Evolutionary conservation across 1,140 invertebrate genomes (phyloP).

Genomic region (Amphibalanus amphitrite): DNA sequence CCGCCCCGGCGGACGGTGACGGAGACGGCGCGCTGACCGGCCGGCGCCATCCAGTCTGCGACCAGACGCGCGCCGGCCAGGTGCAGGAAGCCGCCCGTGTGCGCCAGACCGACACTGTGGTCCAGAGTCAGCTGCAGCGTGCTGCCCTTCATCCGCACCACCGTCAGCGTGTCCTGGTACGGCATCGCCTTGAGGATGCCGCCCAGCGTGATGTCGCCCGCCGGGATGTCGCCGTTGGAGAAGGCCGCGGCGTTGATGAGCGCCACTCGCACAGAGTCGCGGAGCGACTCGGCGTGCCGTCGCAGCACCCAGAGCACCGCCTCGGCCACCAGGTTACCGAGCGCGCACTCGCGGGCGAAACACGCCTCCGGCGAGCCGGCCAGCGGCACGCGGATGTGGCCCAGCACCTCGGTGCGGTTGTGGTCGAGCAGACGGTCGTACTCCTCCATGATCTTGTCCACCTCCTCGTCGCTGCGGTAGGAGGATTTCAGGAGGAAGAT

Average conservation of each 20-base stretch:
- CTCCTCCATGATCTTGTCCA: too few species aligned
- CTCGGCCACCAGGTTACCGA: slow-evolving; percentile 63
- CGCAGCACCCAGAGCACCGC: slow-evolving; percentile 40
- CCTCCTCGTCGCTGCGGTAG: too few species aligned
- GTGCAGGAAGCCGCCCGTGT: slow-evolving; percentile 39
- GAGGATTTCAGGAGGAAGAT: slow-evolving; percentile 57
- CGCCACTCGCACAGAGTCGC: too few species aligned
- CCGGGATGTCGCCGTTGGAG: too few species aligned
- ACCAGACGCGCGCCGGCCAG: slow-evolving; percentile 25
- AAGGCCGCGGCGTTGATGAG: too few species aligned
- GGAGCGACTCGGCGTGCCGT: too few species aligned
- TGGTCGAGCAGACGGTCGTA: too few species aligned
- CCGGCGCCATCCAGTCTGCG: background rate
- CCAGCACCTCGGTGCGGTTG: too few species aligned
- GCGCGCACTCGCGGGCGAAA: slow-evolving; percentile 53
- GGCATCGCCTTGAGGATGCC: slow-evolving; percentile 43
- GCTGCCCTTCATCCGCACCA: slow-evolving; percentile 40
- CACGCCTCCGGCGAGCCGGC: slow-evolving; percentile 36
- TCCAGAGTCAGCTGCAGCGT: slow-evolving; percentile 40
- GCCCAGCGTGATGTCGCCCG: slow-evolving; percentile 42
- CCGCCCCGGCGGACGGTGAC: too few species aligned
- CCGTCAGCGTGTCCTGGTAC: slow-evolving; percentile 46
- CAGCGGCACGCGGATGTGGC: slow-evolving; percentile 20
- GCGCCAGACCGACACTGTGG: slow-evolving; percentile 33
- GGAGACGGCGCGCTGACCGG: too few species aligned